A percentile compares a stretch with the other conserved stretches of the same genome.
Conservation (phyloP, 2,113 vertebrate genomes). For the Nipponia nippon region DNA sequence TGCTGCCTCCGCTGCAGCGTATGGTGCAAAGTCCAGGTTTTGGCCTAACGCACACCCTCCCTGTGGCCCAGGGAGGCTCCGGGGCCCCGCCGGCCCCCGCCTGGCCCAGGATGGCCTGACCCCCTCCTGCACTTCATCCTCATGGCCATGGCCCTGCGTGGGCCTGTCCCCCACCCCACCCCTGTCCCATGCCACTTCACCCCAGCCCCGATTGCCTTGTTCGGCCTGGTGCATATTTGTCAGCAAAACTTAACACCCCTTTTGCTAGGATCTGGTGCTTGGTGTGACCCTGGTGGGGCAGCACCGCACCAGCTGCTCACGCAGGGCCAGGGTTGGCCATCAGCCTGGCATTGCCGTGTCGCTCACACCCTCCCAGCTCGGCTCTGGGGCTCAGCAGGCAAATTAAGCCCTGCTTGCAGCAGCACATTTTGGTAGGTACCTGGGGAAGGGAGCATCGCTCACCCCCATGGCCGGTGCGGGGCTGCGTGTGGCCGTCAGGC, state of each 20-base stretch:
- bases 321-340: background rate
- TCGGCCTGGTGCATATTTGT: background rate
- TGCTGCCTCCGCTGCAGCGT: background rate
- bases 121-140: fast-evolving
- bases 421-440: background rate
- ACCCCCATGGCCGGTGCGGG: fast-evolving
- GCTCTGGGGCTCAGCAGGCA: background rate
- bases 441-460: background rate
- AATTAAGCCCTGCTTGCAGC: background rate
- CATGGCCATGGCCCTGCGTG: fast-evolving
- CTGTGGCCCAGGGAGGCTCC: fast-evolving
- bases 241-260: background rate
- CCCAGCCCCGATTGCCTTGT: background rate
- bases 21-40: background rate
- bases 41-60: fast-evolving
- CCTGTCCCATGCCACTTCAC: fast-evolving
- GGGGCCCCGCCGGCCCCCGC: fast-evolving
- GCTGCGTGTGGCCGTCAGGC: background rate
- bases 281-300: background rate
- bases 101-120: fast-evolving
- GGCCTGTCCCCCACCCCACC: background rate
- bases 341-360: background rate
- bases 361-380: background rate
- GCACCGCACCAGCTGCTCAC: background rate
- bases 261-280: background rate